A percentile compares a stretch with the other conserved stretches of the same genome.
phyloP scores from a whole-genome alignment of 1,140 invertebrate species.

The Akabosia matsudoensis region DNA sequence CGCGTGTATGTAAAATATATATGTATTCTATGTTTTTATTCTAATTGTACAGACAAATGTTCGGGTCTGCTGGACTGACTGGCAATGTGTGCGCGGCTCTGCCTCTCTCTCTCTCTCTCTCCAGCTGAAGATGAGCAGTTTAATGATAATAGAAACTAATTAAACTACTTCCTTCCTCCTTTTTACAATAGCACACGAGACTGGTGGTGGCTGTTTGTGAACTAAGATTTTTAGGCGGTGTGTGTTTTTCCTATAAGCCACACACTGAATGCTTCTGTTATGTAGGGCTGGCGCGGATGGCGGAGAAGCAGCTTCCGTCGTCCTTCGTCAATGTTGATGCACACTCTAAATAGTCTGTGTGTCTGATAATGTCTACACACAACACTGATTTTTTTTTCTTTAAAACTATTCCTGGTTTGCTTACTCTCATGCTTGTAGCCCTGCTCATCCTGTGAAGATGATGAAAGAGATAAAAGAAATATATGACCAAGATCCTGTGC shows the following conservation, averaged over 20 bases:
- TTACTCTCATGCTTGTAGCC: not conserved
- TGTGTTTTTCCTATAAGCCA: not conserved
- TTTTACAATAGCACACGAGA: no score
- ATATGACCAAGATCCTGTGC: no score
- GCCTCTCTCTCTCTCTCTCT: no score
- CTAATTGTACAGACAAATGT: not conserved
- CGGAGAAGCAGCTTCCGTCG: conserved; percentile 9
- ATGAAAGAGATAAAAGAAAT: conserved; percentile 17
- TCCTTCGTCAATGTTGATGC: conserved; percentile 22
- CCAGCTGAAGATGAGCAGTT: conserved; percentile 22
- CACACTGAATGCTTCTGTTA: not conserved
- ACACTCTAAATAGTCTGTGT: not conserved
- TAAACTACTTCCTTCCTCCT: conserved; percentile 23
- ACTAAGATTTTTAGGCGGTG: conserved; percentile 6
- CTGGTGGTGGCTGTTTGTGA: not conserved
- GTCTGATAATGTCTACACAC: no score
- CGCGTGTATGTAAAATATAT: no score
- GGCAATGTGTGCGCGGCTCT: no score
- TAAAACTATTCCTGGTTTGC: not conserved
- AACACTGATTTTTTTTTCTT: no score
- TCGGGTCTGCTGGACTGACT: not conserved
- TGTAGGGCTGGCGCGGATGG: not conserved
- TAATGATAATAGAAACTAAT: conserved; percentile 24
- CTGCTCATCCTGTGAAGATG: conserved; percentile 13
- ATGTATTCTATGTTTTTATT: no score